Evolutionary conservation across 2,113 vertebrate species (phyloP), one percentile per base, ranked within the genome.

Genomic region (Orthonyx spaldingii): DNA sequence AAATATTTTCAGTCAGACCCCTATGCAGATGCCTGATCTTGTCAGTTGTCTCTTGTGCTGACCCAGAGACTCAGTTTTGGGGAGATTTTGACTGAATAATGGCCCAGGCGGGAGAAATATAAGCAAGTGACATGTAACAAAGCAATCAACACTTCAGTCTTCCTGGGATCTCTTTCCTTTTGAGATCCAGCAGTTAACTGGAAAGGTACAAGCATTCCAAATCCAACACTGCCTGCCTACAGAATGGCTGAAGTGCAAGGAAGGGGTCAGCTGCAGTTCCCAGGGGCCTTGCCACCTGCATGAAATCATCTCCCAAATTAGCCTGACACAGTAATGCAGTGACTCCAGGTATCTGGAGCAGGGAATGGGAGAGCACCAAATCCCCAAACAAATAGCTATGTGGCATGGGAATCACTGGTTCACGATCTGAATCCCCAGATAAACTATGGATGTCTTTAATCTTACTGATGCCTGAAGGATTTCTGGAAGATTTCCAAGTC

Each of bases 401-500:
- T 21, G 42, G 77, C 60, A 41, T 8, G 26, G 52, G 61, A 87
- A 60, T 37, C 22, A 1, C 6, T 56, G 22, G 41, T 84, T 49
- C 81, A 64, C 41, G 44, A 42, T 63, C 57, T 46, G 53, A 28
- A 68, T 89, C 39, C 24, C 37, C 65, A 79, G 47, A 79, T 33
- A 52, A 79, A 75, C 65, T 53, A 18, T 28, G 64, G 33, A 55
- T 60, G 72, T 68, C 61, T 61, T 89, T 84, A 84, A 84, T 85
- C 87, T 52, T 75, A 75, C 60, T 61, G 69, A 49, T 85, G 84
- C 74, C 66, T 87, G 50, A 57, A 93, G 74, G 74, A 95, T 79
- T 93, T 44, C 33, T 97, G 91, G 56, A 93, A 79, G 71, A 59
- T 66, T 90, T 97, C 64, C 80, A 84, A 66, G 69, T 27, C 56